A percentile compares a stretch with the other conserved stretches of the same genome.
phyloP scores from a whole-genome alignment of 2,888 invertebrate genomes.

The Conomelus anceps region DNA sequence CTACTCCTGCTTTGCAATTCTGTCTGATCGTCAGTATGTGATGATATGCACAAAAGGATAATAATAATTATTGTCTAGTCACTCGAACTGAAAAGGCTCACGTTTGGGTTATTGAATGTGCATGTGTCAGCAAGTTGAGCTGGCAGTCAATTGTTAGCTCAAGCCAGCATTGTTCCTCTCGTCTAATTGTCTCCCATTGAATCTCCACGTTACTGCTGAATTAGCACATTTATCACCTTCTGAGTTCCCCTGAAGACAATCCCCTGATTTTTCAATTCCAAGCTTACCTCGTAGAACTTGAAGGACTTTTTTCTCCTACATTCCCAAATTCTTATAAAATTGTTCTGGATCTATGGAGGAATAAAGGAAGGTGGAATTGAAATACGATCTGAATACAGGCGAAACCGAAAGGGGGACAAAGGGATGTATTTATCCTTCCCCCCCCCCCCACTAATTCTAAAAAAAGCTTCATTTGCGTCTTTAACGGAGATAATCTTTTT shows the following conservation, averaged over 20 bases:
- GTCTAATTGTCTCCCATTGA: not conserved
- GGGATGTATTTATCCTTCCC: too few relatives aligned
- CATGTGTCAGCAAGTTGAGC: not conserved
- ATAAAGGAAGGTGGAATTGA: too few relatives aligned
- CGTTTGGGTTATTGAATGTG: not conserved
- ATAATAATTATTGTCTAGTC: not conserved
- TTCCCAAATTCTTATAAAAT: too few relatives aligned
- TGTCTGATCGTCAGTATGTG: not conserved
- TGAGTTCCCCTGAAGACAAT: not conserved
- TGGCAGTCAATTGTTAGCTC: not conserved
- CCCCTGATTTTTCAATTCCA: not conserved
- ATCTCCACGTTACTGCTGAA: not conserved
- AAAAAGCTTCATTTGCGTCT: too few relatives aligned
- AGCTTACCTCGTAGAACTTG: not conserved
- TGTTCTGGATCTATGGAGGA: too few relatives aligned
- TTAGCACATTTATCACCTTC: not conserved
- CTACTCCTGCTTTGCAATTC: too few relatives aligned
- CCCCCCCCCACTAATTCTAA: too few relatives aligned
- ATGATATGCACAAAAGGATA: not conserved
- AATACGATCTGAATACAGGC: too few relatives aligned
- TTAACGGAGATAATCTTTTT: too few relatives aligned
- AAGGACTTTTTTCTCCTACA: not conserved
- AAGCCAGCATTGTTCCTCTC: not conserved
- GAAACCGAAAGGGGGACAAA: too few relatives aligned
- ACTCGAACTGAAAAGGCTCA: not conserved